phyloP scores from a whole-genome alignment of 2,113 vertebrate species.

The Ranitomeya variabilis region DNA sequence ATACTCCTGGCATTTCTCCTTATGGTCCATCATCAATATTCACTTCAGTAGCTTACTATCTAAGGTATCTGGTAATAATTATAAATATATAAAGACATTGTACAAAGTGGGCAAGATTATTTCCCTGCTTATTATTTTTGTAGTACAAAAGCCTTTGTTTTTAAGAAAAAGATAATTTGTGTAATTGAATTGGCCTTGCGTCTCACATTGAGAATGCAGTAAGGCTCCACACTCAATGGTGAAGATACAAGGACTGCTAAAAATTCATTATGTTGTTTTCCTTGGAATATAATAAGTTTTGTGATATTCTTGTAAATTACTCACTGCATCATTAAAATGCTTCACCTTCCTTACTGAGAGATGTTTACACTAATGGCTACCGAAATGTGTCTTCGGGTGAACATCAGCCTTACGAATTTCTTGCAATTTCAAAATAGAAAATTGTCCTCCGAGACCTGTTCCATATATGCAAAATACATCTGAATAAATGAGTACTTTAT shows the following conservation, averaged over 20 bases:
- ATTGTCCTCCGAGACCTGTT: slow-evolving; percentile 65
- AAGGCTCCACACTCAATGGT: background rate
- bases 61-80: background rate
- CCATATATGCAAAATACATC: slow-evolving; percentile 68
- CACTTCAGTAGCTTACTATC: background rate
- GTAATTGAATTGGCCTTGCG: background rate
- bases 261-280: slow-evolving; percentile 14
- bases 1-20: no score
- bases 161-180: slow-evolving; percentile 25
- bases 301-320: slow-evolving; percentile 56
- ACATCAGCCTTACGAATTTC: slow-evolving; percentile 62
- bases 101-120: background rate
- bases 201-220: background rate
- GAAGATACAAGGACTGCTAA: slow-evolving; percentile 25
- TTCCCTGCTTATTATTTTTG: background rate
- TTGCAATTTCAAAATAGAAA: slow-evolving; percentile 65
- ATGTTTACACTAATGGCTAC: slow-evolving; percentile 55
- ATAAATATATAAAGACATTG: background rate
- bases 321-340: slow-evolving; percentile 55
- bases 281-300: slow-evolving; percentile 35
- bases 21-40: background rate
- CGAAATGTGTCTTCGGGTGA: slow-evolving; percentile 53
- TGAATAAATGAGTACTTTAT: slow-evolving; percentile 74
- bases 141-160: background rate
- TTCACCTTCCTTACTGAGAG: slow-evolving; percentile 56